Percentiles rank a stretch among this genome's conserved stretches.
Conservation (phyloP, 2,888 invertebrate genomes). For the Torymus tubicola region DNA sequence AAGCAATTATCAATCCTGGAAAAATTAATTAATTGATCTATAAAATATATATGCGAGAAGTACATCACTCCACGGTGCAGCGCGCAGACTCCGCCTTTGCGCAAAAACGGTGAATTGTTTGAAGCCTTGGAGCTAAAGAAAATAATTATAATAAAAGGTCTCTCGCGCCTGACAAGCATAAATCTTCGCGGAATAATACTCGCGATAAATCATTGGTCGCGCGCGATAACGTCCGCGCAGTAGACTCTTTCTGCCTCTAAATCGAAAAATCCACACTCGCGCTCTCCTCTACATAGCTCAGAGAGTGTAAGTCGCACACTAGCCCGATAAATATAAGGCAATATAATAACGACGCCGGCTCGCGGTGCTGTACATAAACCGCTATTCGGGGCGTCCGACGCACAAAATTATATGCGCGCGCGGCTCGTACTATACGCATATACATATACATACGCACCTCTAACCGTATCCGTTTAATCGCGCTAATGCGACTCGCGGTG, state of each 20-base stretch:
- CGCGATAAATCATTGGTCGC: conserved; percentile 50
- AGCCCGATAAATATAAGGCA: neutral
- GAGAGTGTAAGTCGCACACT: too few species aligned
- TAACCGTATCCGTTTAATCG: conserved; percentile 37
- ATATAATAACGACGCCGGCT: conserved; percentile 10
- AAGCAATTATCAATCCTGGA: conserved; percentile 12
- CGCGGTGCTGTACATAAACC: conserved; percentile 16
- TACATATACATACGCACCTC: neutral
- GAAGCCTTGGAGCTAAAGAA: conserved; percentile 40
- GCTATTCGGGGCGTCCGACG: conserved; percentile 34
- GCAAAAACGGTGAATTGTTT: conserved; percentile 42
- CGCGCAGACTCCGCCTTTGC: neutral
- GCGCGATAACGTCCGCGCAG: conserved; percentile 43
- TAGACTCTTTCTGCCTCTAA: conserved; percentile 25
- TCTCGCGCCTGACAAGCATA: conserved; percentile 47
- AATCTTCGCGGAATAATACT: conserved; percentile 53
- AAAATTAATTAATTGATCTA: conserved; percentile 46
- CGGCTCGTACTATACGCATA: neutral
- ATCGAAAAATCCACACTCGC: conserved; percentile 21
- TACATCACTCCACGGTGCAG: neutral
- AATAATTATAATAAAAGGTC: conserved; percentile 55
- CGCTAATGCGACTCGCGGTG: conserved; percentile 27
- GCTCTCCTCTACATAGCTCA: neutral
- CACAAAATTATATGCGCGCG: conserved; percentile 25
- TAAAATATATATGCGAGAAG: conserved; percentile 16